Percentiles rank a stretch among this genome's conserved stretches.
phyloP scores from a whole-genome alignment of 2,888 invertebrate species.

The Rutpela maculata region DNA sequence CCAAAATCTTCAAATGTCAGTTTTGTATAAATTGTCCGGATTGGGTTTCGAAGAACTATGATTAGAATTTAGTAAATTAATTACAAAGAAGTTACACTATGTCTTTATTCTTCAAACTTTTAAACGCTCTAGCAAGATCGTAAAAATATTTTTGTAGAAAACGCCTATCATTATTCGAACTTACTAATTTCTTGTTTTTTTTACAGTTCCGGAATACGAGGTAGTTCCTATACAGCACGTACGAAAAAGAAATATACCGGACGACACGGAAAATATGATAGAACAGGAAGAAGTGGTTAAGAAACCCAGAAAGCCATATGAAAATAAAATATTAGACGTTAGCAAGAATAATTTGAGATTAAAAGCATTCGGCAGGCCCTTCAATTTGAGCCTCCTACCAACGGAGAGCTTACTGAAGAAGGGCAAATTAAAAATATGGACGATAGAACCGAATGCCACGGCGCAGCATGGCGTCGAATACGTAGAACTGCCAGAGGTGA shows the following conservation, averaged over 20 bases:
- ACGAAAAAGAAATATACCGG: conserved; percentile 68
- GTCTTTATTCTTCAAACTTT: no score
- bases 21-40: no score
- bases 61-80: no score
- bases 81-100: no score
- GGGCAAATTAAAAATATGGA: conserved; percentile 88
- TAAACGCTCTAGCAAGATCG: no score
- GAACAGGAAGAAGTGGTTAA: conserved; percentile 63
- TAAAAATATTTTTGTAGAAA: no score
- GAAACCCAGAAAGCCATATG: conserved; percentile 46
- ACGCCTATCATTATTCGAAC: neutral
- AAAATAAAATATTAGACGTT: conserved; percentile 58
- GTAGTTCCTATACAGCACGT: conserved; percentile 85
- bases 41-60: no score
- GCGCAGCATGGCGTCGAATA: conserved; percentile 88
- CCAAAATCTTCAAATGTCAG: no score
- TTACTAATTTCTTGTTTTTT: conserved; percentile 35
- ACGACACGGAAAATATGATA: conserved; percentile 65
- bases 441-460: conserved; percentile 85
- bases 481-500: conserved; percentile 85
- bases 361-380: conserved; percentile 86
- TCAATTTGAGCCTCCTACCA: conserved; percentile 84
- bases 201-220: conserved; percentile 88
- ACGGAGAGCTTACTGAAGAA: conserved; percentile 87
- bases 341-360: conserved; percentile 81